These are phyloP conservation scores for Troilus luridus DNA, from an alignment of 2,888 invertebrate genomes.

Conservation along the genomic window DNA sequence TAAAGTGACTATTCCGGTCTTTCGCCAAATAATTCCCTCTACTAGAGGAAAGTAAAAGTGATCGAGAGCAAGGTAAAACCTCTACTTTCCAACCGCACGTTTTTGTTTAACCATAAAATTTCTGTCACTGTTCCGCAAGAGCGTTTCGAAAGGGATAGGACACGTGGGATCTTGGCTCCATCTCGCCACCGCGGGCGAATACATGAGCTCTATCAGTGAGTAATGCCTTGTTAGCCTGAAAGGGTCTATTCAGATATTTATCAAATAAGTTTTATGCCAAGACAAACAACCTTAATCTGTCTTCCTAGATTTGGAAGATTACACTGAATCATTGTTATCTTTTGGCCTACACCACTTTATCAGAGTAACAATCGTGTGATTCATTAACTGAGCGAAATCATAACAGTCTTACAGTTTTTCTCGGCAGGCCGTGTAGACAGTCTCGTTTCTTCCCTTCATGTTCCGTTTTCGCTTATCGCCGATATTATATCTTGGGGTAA, in stretches of 20 bases:
- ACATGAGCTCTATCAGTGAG: constrained; percentile 23
- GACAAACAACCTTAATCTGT: background rate
- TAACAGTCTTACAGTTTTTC: background rate
- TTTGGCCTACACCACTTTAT: background rate
- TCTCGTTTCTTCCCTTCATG: background rate
- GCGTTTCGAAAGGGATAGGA: background rate
- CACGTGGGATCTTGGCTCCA: background rate
- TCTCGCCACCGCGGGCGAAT: background rate
- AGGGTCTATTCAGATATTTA: background rate
- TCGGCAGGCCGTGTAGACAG: background rate
- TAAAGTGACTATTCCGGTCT: background rate
- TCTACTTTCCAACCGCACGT: constrained; percentile 45
- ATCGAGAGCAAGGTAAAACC: constrained; percentile 34
- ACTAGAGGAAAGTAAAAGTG: constrained; percentile 22
- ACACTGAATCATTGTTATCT: constrained; percentile 11
- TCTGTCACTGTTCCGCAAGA: constrained; percentile 33
- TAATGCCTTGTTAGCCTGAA: constrained; percentile 1
- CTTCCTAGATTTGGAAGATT: constrained; percentile 6
- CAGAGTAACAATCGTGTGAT: background rate
- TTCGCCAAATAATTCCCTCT: background rate
- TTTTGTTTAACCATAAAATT: constrained; percentile 46
- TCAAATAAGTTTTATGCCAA: constrained; percentile 5
- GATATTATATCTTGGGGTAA: background rate
- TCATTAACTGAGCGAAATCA: background rate
- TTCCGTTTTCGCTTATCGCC: background rate